phyloP scores from a whole-genome alignment of 2,888 invertebrate species.

The Parnassius apollo region DNA sequence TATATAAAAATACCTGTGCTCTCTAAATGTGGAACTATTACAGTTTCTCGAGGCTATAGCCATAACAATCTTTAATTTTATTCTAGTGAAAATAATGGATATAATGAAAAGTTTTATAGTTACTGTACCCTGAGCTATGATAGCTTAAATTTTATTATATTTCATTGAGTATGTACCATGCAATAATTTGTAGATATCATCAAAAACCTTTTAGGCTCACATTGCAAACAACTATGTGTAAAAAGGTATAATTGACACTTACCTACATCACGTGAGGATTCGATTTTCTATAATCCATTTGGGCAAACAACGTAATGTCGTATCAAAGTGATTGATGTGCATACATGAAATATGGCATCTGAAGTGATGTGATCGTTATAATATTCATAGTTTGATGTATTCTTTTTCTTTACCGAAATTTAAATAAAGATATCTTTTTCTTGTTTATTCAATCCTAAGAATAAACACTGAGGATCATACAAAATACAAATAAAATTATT shows the following conservation, averaged over 20 bases:
- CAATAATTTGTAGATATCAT: slow-evolving; percentile 15
- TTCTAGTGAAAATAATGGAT: no score
- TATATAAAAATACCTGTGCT: no score
- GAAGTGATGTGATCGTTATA: slow-evolving; percentile 3
- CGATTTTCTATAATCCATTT: slow-evolving; percentile 78
- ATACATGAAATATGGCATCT: slow-evolving; percentile 40
- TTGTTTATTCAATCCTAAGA: no score
- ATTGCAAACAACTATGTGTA: slow-evolving; percentile 42
- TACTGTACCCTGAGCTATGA: no score
- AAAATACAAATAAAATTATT: no score
- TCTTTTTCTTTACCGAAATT: no score
- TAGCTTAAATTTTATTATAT: background rate
- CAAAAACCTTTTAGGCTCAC: slow-evolving; percentile 23
- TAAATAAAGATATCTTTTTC: no score
- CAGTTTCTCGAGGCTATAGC: background rate
- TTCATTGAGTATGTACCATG: background rate
- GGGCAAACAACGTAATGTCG: slow-evolving; percentile 75
- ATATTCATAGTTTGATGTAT: slow-evolving; percentile 38
- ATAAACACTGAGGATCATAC: no score
- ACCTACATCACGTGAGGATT: slow-evolving; percentile 56
- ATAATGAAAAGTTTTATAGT: no score
- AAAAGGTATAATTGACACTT: slow-evolving; percentile 67
- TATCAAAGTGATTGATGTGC: slow-evolving; percentile 76
- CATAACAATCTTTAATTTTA: no score
- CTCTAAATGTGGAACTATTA: no score